Evolutionary conservation across 2,113 vertebrate genomes (phyloP), one percentile per base, ranked within the genome.

Genomic region (Hippocampus barbouri): DNA sequence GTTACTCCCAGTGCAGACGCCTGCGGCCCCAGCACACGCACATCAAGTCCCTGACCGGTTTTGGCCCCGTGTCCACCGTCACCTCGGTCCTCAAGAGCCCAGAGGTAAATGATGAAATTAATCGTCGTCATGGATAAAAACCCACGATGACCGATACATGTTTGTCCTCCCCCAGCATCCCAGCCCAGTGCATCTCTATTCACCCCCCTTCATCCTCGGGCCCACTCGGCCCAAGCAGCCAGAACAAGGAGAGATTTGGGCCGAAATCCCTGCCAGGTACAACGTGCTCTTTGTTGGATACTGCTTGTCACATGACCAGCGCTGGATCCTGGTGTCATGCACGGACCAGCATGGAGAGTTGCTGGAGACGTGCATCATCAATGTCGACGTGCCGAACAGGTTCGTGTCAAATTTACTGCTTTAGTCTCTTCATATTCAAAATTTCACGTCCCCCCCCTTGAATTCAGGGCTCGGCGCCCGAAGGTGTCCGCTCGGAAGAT

Each of bases 41-140:
- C 89, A 97, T 98, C 79, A 97, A 95, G 81, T 95, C 96, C n/a
- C 94, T 98, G 81, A 98, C 97, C 0, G 97, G 97, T 71, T 98
- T 98, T 60, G 97, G 97, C 60, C 96, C 97, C 6, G 95, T 95
- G 73, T 94, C 97, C 82, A 94, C 93, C 76, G 91, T 96, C 38
- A 93, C 93, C 75, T 91, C 92, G 79, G 94, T 94, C 21, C 94
- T 98, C 70, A 95, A 92, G 79, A 93, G 94, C 81, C 92, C 94
- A 1, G 95, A 97, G 92, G 97, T 97, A 72, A 66, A 76, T 45
- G 43, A 34, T 15, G 11, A 27, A 45, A 14, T 54, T 9, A 54
- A 45, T 45, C 2, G 12, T 45, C 9, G 16, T 49, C 14, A 20
- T 49, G 16, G 16, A 49, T 49, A 16, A 49, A 6, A 49, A 49